Evolutionary conservation across 2,113 vertebrate species (phyloP), one percentile per base, ranked within the genome.

Genomic region (Petroica traversi): DNA sequence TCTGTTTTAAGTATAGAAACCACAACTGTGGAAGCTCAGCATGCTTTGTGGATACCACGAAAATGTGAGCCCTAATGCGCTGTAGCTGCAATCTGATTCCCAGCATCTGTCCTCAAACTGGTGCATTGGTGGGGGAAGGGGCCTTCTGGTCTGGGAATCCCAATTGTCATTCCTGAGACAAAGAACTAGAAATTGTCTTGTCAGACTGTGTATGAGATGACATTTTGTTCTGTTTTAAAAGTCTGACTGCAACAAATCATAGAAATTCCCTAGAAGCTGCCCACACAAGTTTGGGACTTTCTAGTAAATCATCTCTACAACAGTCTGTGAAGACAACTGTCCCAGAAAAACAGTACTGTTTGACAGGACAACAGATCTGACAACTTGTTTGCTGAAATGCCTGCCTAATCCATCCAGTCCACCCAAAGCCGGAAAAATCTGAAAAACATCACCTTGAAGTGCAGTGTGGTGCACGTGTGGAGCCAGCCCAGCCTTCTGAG

Each of bases 1-100:
- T 78, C 49, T 63, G 74, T 86, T 96, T 95, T 89, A 97, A 94
- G 94, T 92, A 91, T 89, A 96, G 96, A 96, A 97, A 93, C 72
- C 93, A 96, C 97, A 97, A 88, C 88, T 96, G 93, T 91, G 81
- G 93, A 92, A 93, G 83, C 64, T 96, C 81, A 88, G 91, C 81
- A 6, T 93, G 85, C 77, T 74, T 96, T 93, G 69, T 76, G 93
- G 85, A 95, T 94, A 69, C 79, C 88, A 90, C 0, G n/a, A 91
- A 96, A 97, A 96, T 85, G 68, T 76, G 74, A 91, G 63, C 81
- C 40, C 57, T 93, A 93, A 79, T 79, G 43, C 1, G 1, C 57
- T 86, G 45, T 88, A 83, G 95, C 71, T 89, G 85, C 89, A 92
- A 97, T 93, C 78, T 88, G 95, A 97, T 93, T 96, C 96, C 91